Evolutionary conservation across 2,113 vertebrate species (phyloP), one percentile per base, ranked within the genome.

Genomic region (Gasterosteus aculeatus): DNA sequence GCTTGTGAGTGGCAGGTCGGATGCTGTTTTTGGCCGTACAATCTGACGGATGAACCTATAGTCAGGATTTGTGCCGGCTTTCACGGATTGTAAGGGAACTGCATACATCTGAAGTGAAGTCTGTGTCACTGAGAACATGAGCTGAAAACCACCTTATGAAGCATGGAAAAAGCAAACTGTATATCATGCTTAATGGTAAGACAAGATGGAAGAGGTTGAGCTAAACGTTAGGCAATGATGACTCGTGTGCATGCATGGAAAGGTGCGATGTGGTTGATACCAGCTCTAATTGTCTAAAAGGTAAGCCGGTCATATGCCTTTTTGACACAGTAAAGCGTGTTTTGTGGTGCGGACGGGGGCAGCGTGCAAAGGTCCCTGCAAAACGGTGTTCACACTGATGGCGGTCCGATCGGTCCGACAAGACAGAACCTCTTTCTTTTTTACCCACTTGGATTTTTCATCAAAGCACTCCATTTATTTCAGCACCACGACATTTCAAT

Each of bases 181-280:
- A 38, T 4, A 39, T 66, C 26, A 58, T 35, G 26, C 62, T 42
- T 19, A 54, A 88, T 81, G 71, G 51, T 42, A 84, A 62, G 76
- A 67, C 29, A 80, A 62, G 83, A 75, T 11, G 57, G 72, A 68
- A 16, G 63, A 62, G 61, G 33, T 8, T 5, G 10, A 46, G 73
- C 11, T 72, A 60, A 64, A 78, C 61, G 41, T 53, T 29, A 68
- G 44, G 66, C 44, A 11, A 49, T 47, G 64, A 79, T 61, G 49
- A 69, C 18, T 59, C 41, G 53, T 83, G 12, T 71, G 65, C 85
- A 87, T 80, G 79, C 77, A 81, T 14, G 64, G 61, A 46, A 49
- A 59, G 49, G 51, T 53, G 69, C 5, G 2, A 33, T 3, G 41
- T 14, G 15, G 53, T 41, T 66, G n/a, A 63, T 62, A 41, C 26